Evolutionary conservation across 1,140 invertebrate genomes (phyloP), one percentile per base, ranked within the genome.

Genomic region (Drosophila carrolli): DNA sequence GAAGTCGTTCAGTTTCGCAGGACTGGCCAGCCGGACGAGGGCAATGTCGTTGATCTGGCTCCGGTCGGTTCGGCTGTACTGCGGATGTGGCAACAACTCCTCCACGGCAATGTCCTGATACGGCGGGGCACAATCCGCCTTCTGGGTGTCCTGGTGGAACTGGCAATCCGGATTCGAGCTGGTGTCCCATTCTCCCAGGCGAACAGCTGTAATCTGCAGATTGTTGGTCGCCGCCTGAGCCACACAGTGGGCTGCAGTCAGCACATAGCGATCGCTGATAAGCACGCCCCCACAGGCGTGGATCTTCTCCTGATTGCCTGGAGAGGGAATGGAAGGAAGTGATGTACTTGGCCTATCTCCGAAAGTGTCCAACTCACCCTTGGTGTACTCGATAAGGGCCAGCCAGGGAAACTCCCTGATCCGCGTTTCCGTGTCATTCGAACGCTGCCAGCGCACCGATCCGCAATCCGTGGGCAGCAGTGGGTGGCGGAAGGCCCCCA

Each of bases 341-440:
- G 13, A 32, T 59, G 14, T 0, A 16, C 0, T n/a, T n/a, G 37
- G 44, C 32, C n/a, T 23, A 44, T 46, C 50, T 40, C 7, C 14
- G 5, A 23, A 51, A 37, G 29, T 4, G 4, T 1, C 11, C 11
- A 27, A 75, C 75, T 50, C 63, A 92, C 91, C 60, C 56, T 75
- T 81, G 10, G 74, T 81, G 47, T 82, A 91, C 47, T 91, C 90
- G 16, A 96, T 75, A 0, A 95, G 91, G 0, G 93, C 94, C 94
- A 95, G 94, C 95, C 95, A 96, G 0, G 95, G 95, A 79, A 94
- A 96, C 81, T 96, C 95, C 56, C 94, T 94, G 6, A 96, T 92
- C 0, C 93, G 93, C 0, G 95, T 94, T 3, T 92, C 85, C 54
- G 94, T 92, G 5, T 95, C 95, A 40, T 95, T 94, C 2, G 41